phyloP scores from a whole-genome alignment of 1,140 invertebrate genomes.

The Caenorhabditis tropicalis region DNA sequence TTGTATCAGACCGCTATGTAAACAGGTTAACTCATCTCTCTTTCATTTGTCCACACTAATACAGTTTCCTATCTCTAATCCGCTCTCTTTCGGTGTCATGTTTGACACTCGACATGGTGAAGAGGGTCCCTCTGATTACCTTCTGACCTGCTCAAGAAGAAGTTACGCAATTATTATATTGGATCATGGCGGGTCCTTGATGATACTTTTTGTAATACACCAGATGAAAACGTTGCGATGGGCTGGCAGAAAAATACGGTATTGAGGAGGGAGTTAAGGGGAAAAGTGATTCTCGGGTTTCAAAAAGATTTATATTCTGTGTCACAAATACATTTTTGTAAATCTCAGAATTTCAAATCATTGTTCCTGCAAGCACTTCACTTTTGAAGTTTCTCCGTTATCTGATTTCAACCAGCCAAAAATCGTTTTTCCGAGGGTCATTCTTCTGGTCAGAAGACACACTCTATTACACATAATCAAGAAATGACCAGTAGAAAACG shows the following conservation, averaged over 20 bases:
- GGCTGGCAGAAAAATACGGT: background rate
- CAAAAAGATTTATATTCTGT: too few relatives aligned
- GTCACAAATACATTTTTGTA: too few relatives aligned
- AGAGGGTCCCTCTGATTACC: background rate
- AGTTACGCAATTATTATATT: constrained; percentile 10
- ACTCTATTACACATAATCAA: background rate
- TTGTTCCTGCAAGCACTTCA: too few relatives aligned
- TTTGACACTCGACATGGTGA: constrained; percentile 39
- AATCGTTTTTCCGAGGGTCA: background rate
- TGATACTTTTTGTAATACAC: background rate
- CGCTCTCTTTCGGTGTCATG: constrained; percentile 13
- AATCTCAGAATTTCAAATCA: too few relatives aligned
- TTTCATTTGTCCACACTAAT: background rate
- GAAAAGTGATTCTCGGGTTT: too few relatives aligned
- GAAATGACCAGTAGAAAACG: background rate
- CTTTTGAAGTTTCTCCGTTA: too few relatives aligned
- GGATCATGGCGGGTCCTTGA: background rate
- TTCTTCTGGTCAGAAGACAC: background rate
- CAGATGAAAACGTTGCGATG: too few relatives aligned
- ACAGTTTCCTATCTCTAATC: background rate
- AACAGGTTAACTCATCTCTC: constrained; percentile 19
- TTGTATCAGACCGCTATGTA: constrained; percentile 27
- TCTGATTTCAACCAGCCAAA: too few relatives aligned
- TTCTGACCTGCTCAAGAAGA: background rate
- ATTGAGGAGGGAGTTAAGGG: background rate